Percentiles rank a stretch among this genome's conserved stretches.
Conservation (phyloP, 2,888 invertebrate species). For the Tachina lurida region DNA sequence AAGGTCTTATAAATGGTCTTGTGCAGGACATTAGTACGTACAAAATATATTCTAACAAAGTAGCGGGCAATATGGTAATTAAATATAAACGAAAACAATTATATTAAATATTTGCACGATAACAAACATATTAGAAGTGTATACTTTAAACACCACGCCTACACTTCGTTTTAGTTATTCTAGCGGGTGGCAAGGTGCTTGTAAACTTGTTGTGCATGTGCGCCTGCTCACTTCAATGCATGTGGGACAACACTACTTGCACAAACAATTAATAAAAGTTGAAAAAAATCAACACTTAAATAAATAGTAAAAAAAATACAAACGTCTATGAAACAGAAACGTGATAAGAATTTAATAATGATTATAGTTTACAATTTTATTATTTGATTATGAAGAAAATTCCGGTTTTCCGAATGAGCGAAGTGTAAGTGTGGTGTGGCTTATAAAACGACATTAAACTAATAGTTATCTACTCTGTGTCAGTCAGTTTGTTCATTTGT, state of each 20-base stretch:
- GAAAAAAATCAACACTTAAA: neutral
- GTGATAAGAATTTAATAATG: constrained; percentile 65
- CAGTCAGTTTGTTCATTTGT: neutral
- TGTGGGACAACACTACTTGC: constrained; percentile 13
- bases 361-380: constrained; percentile 9
- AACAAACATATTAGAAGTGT: neutral
- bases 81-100: too few relatives aligned
- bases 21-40: too few relatives aligned
- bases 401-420: constrained; percentile 4
- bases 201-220: neutral
- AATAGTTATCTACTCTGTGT: neutral
- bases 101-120: too few relatives aligned
- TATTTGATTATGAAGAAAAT: constrained; percentile 21
- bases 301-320: neutral
- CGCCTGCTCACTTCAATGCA: constrained; percentile 32
- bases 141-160: neutral
- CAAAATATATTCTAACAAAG: too few relatives aligned
- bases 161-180: neutral
- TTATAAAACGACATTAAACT: constrained; percentile 30
- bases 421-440: neutral
- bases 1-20: too few relatives aligned
- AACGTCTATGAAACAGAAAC: constrained; percentile 56
- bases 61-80: too few relatives aligned
- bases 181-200: constrained; percentile 13
- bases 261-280: neutral